Percentiles rank a stretch among this genome's conserved stretches.
Evolutionary conservation across 37 sponge, comb jelly and placozoan species (phyloP).

Genomic region (Chondrilla cf. caribensis): DNA sequence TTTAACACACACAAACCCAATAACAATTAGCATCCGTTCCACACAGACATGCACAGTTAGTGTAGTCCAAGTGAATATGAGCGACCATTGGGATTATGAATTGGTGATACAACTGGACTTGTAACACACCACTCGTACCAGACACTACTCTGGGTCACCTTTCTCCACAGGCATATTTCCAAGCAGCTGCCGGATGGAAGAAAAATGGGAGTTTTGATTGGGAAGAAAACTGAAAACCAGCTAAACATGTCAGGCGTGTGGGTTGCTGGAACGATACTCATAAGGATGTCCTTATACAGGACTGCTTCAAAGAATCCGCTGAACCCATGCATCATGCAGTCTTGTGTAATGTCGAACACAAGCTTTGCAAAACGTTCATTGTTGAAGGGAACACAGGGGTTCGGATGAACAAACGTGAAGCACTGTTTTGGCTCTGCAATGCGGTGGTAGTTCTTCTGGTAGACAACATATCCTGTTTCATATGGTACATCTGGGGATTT

Average conservation of each 20-base stretch:
- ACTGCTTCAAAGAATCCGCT: constrained; percentile 92
- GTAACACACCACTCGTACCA: constrained; percentile 98
- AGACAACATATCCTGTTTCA: constrained; percentile 93
- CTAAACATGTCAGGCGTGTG: constrained; percentile 97
- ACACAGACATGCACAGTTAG: too few species aligned
- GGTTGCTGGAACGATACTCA: constrained; percentile 87
- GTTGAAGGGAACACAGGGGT: constrained; percentile 60
- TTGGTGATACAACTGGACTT: constrained; percentile 43
- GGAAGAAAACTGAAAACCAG: constrained; percentile 99
- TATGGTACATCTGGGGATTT: constrained; percentile 59
- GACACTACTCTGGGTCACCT: constrained; percentile 60
- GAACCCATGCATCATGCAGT: constrained; percentile 84
- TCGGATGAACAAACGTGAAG: constrained; percentile 95
- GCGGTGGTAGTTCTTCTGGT: constrained; percentile 61
- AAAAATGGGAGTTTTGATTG: constrained; percentile 73
- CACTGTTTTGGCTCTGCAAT: constrained; percentile 69
- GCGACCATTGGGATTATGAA: constrained; percentile 88
- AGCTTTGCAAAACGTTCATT: constrained; percentile 74
- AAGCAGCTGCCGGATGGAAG: constrained; percentile 34
- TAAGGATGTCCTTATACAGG: constrained; percentile 74
- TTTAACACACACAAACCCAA: too few species aligned
- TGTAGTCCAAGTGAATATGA: constrained; percentile 91
- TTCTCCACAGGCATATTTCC: constrained; percentile 78
- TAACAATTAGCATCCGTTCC: too few species aligned
- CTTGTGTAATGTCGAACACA: constrained; percentile 33